Base-by-base conservation (phyloP, 2,113 vertebrate species). In the Scatophagus argus region DNA sequence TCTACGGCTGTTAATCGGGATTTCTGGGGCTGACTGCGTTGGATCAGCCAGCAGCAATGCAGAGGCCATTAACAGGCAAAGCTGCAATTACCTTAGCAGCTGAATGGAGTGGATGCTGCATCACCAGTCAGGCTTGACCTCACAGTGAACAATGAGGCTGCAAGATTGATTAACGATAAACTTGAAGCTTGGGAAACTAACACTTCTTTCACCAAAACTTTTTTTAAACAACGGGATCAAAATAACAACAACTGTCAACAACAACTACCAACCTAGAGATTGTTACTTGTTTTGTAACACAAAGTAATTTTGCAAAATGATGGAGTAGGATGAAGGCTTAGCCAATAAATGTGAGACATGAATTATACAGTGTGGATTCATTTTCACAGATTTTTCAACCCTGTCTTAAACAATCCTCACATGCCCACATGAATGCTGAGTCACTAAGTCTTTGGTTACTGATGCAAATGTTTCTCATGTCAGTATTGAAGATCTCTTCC, bases 81-180 rank as follows among this genome's bases (percentile, higher is more conserved):
- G 63, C 76, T 52, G 78, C 76, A 77, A 88, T 85, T 81, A 85
- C 73, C 79, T 74, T 51, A 19, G 76, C 79, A 14, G 4, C 66
- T 63, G 77, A 77, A 82, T 61, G 76, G 62, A 52, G 49, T 9
- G 72, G 36, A 67, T 47, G 68, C 65, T 63, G 62, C 66, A 82
- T 79, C 84, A 74, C 72, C 61, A 65, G 66, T 69, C 64, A 74
- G 70, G 61, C 67, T 69, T 78, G 83, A 88, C 83, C 81, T 81
- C 71, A 23, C 60, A 82, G 14, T 6, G 77, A 64, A 67, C 80
- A 88, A 79, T 71, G 66, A 77, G 46, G 61, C 56, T 29, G n/a
- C 29, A n/a, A 39, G 62, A 81, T 74, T 83, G 79, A 90, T 80
- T 80, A 70, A 68, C 67, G 54, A 82, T 73, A 84, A 68, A 75